Evolutionary conservation across 2,888 invertebrate species (phyloP).

Genomic region (Ormyrus thymus): DNA sequence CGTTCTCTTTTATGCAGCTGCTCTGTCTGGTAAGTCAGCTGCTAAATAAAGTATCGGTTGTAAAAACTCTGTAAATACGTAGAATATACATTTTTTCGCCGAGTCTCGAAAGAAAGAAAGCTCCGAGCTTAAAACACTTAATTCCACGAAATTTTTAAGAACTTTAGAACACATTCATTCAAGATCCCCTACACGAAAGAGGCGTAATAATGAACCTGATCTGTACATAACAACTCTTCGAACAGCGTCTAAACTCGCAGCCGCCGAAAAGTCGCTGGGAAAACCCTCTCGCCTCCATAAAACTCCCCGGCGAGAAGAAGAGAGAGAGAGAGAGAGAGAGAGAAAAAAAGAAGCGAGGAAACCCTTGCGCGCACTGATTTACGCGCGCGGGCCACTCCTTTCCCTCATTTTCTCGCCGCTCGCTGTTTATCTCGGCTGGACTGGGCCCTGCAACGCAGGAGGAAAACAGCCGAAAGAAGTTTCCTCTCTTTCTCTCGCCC

Average conservation of each 20-base stretch:
- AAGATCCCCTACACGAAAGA: background rate
- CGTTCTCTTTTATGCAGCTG: too few relatives aligned
- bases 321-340: background rate
- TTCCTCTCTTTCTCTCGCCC: background rate
- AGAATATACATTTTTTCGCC: too few relatives aligned
- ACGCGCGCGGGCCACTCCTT: conserved; percentile 47
- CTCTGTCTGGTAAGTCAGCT: too few relatives aligned
- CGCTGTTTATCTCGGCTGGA: conserved; percentile 39
- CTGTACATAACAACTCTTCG: too few relatives aligned
- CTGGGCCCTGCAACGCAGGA: background rate
- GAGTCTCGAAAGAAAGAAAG: too few relatives aligned
- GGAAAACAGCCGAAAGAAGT: conserved; percentile 9
- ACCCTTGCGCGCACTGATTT: conserved; percentile 41
- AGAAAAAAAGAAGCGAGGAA: background rate
- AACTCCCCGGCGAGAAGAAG: background rate
- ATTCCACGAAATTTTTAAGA: too few relatives aligned
- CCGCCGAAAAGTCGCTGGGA: background rate
- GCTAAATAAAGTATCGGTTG: too few relatives aligned
- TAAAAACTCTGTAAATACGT: too few relatives aligned
- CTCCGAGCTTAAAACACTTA: too few relatives aligned
- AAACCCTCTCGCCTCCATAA: conserved; percentile 21
- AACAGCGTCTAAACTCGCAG: too few relatives aligned
- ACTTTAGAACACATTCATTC: background rate
- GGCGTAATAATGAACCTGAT: background rate
- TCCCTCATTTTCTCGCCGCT: conserved; percentile 40